phyloP scores from a whole-genome alignment of 2,797 vertebrate species.

The Neomorphus geoffroyi region DNA sequence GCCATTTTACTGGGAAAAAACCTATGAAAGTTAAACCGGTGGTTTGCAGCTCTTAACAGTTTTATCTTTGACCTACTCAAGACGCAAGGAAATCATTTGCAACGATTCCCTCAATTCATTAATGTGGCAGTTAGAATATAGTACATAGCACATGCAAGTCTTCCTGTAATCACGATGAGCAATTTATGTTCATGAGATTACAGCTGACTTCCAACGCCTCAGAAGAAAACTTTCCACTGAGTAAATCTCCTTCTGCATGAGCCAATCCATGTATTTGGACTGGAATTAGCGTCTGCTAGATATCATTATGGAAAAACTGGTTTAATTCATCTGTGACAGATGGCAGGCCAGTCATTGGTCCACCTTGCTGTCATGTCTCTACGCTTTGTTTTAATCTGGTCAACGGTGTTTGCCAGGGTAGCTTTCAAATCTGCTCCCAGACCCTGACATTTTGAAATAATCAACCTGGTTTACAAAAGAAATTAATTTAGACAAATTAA shows the following conservation, averaged over 20 bases:
- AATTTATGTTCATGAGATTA: neutral
- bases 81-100: neutral
- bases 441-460: slow-evolving; percentile 75
- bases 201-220: neutral
- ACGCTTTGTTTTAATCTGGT: slow-evolving; percentile 43
- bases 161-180: neutral
- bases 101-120: neutral
- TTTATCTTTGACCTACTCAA: neutral
- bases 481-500: slow-evolving; percentile 79
- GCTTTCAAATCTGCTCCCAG: slow-evolving; percentile 54
- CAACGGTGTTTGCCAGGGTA: slow-evolving; percentile 54
- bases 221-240: neutral
- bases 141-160: neutral
- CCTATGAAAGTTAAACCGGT: neutral
- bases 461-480: slow-evolving; percentile 72
- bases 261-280: neutral
- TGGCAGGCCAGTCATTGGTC: neutral
- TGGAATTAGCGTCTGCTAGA: neutral
- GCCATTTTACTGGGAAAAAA: slow-evolving; percentile 26
- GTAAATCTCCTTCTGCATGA: neutral
- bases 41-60: neutral
- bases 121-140: neutral
- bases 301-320: neutral
- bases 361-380: slow-evolving; percentile 27
- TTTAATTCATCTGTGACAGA: slow-evolving; percentile 9